These are phyloP conservation scores for Scaptomyza caliginosa DNA, from an alignment of 2,888 invertebrate genomes.

Conservation along the genomic window DNA sequence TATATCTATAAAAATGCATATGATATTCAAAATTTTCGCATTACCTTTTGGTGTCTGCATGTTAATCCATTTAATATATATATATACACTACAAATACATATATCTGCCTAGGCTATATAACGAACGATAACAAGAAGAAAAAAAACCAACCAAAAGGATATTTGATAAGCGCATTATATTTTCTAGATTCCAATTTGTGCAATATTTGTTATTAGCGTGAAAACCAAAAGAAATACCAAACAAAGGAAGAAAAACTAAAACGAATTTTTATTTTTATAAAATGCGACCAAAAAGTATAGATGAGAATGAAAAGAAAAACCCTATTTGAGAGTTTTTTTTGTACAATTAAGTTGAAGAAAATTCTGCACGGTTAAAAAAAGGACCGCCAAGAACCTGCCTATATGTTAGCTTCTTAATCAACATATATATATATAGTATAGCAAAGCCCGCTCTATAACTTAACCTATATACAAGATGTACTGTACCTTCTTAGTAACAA, in stretches of 20 bases:
- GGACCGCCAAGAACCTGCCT: constrained; percentile 59
- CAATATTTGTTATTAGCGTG: constrained; percentile 71
- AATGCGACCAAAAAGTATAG: constrained; percentile 64
- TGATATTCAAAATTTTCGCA: constrained; percentile 52
- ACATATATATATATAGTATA: constrained; percentile 21
- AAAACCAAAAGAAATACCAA: constrained; percentile 19
- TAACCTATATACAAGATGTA: constrained; percentile 66
- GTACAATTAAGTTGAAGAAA: constrained; percentile 30
- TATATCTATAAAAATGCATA: constrained; percentile 28
- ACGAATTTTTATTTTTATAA: constrained; percentile 75
- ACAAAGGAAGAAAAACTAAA: constrained; percentile 15
- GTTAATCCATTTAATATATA: constrained; percentile 63
- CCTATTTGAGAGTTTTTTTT: constrained; percentile 40
- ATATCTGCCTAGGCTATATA: constrained; percentile 48
- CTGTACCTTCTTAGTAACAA: constrained; percentile 73
- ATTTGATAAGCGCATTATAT: constrained; percentile 72
- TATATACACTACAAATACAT: constrained; percentile 24
- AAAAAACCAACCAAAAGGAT: constrained; percentile 21
- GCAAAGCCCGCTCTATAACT: constrained; percentile 51
- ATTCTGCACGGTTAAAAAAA: constrained; percentile 18
- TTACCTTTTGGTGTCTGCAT: constrained; percentile 75
- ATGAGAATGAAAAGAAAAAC: background rate
- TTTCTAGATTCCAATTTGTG: constrained; percentile 73
- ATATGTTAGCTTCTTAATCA: constrained; percentile 54
- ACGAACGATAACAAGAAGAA: constrained; percentile 4